These are phyloP conservation scores for Phorcus lineatus DNA, from an alignment of 2,888 invertebrate species.

Conservation along the genomic window DNA sequence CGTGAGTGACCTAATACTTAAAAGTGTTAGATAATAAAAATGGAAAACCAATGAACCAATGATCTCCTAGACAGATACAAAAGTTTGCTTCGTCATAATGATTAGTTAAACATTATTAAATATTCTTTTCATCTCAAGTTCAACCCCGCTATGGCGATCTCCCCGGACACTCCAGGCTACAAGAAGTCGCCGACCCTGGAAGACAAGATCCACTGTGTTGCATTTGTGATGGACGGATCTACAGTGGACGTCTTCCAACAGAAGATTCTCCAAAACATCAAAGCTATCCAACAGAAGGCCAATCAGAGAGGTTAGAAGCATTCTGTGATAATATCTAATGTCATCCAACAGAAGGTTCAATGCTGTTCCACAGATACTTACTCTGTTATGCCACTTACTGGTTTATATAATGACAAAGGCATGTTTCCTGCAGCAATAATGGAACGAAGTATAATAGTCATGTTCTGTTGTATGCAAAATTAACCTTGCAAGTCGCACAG, in stretches of 20 bases:
- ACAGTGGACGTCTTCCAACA: slow-evolving; percentile 43
- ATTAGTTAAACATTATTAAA: no score
- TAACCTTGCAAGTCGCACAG: no score
- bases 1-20: no score
- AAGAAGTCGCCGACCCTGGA: slow-evolving; percentile 42
- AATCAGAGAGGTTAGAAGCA: slow-evolving; percentile 47
- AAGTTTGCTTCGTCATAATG: no score
- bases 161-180: slow-evolving; percentile 43
- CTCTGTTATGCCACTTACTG: no score
- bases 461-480: no score
- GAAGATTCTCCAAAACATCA: slow-evolving; percentile 48
- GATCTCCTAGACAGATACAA: no score
- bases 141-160: slow-evolving; percentile 40
- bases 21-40: no score
- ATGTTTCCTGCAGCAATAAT: no score
- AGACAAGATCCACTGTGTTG: slow-evolving; percentile 55
- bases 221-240: slow-evolving; percentile 50
- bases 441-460: background rate
- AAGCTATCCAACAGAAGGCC: slow-evolving; percentile 41
- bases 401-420: no score
- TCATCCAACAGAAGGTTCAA: background rate
- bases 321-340: background rate
- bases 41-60: no score
- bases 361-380: no score
- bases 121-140: slow-evolving; percentile 29